A percentile compares a stretch with the other conserved stretches of the same genome.
These are phyloP conservation scores for Saccostrea glomerata DNA, from an alignment of 1,140 invertebrate genomes.

Conservation along the genomic window DNA sequence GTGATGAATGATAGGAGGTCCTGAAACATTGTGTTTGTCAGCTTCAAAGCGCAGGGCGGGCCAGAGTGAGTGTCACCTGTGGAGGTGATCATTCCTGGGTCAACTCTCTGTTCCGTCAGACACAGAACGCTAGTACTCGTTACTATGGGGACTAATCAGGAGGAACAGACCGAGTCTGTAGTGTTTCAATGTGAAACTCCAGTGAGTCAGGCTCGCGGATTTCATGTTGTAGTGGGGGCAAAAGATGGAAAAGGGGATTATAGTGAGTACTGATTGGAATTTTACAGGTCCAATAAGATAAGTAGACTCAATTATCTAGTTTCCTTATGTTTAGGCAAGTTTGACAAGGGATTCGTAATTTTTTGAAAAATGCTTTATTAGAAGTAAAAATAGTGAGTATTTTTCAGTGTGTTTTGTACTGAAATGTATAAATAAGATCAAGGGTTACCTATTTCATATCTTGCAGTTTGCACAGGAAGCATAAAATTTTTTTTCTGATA, in stretches of 20 bases:
- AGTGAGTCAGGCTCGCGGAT: background rate
- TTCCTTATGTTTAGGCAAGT: too few species aligned
- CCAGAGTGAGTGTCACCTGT: constrained; percentile 10
- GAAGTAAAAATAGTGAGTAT: too few species aligned
- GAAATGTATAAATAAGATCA: too few species aligned
- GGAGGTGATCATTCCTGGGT: constrained; percentile 26
- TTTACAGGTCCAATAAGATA: constrained; percentile 31
- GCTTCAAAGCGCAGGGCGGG: constrained; percentile 32
- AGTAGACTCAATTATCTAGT: too few species aligned
- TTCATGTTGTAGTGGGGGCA: background rate
- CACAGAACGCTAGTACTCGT: background rate
- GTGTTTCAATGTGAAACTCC: background rate
- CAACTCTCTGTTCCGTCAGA: constrained; percentile 1
- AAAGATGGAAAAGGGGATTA: constrained; percentile 10
- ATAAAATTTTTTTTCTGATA: background rate
- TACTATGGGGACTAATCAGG: constrained; percentile 8
- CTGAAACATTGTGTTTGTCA: constrained; percentile 36
- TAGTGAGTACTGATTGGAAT: constrained; percentile 13
- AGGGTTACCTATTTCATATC: background rate
- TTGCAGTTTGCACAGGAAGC: background rate
- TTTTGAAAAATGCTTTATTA: too few species aligned
- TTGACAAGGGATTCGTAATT: too few species aligned
- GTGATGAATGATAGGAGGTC: constrained; percentile 25
- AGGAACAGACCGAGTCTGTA: constrained; percentile 1
- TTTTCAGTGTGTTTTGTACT: too few species aligned